A percentile compares a stretch with the other conserved stretches of the same genome.
These are phyloP conservation scores for Hyperoodon ampullatus DNA, from an alignment of 2,113 vertebrate genomes.

Conservation along the genomic window DNA sequence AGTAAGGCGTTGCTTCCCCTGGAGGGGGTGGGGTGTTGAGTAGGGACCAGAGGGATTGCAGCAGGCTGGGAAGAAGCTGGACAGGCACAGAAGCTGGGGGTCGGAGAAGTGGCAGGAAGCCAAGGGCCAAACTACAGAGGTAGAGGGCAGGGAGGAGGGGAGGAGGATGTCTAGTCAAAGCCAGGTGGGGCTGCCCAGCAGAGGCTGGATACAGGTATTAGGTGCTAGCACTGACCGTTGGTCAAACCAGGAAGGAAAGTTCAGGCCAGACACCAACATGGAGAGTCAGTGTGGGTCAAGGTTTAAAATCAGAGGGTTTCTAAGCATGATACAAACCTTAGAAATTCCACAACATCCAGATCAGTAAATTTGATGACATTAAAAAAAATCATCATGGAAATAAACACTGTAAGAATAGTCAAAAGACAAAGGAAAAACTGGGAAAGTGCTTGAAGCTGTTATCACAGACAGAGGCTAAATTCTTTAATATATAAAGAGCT, in stretches of 20 bases:
- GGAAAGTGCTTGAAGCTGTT: neutral
- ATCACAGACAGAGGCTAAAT: neutral
- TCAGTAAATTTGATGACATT: neutral
- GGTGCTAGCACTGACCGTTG: neutral
- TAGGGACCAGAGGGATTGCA: neutral
- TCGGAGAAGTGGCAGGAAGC: neutral
- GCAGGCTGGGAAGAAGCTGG: neutral
- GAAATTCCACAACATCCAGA: neutral
- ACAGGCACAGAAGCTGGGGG: neutral
- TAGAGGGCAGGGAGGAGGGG: accelerated
- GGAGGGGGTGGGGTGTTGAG: neutral
- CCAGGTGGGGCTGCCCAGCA: neutral
- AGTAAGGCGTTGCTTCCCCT: neutral
- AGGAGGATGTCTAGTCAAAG: neutral
- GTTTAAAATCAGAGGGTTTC: neutral
- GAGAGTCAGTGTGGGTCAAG: neutral
- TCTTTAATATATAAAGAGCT: constrained; percentile 38
- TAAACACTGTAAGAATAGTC: neutral
- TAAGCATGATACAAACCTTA: neutral
- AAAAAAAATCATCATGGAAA: neutral
- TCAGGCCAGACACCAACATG: neutral
- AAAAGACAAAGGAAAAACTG: neutral
- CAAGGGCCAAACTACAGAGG: neutral
- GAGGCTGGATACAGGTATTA: neutral
- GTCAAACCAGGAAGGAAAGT: neutral